A percentile compares a stretch with the other conserved stretches of the same genome.
Conservation (phyloP, 2,888 invertebrate genomes). For the Caenorhabditis wallacei region DNA sequence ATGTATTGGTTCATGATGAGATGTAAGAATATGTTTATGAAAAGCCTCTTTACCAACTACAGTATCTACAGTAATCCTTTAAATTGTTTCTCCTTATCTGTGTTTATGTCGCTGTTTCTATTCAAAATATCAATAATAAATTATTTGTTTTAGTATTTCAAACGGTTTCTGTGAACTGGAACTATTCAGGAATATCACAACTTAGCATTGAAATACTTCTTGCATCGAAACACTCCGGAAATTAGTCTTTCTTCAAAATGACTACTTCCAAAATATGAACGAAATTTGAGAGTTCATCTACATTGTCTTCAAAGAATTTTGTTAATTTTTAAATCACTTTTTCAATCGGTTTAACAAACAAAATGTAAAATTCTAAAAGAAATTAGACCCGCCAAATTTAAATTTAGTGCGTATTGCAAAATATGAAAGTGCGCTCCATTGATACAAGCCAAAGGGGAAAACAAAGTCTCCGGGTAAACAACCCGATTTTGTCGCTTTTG, state of each 20-base stretch:
- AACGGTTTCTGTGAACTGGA: too few relatives aligned
- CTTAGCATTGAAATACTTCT: too few relatives aligned
- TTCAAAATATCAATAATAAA: neutral
- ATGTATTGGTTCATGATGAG: conserved; percentile 55
- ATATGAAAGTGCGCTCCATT: conserved; percentile 21
- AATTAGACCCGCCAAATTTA: neutral
- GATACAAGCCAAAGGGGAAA: neutral
- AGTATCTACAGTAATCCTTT: neutral
- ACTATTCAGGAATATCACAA: too few relatives aligned
- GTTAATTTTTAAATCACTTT: too few relatives aligned
- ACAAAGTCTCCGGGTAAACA: conserved; percentile 6
- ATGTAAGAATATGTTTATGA: conserved; percentile 19
- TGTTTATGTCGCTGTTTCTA: neutral
- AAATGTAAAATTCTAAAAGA: too few relatives aligned
- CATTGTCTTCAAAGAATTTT: too few relatives aligned
- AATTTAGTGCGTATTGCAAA: neutral
- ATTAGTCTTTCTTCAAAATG: too few relatives aligned
- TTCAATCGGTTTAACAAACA: too few relatives aligned
- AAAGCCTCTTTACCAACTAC: neutral
- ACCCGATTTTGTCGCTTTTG: neutral
- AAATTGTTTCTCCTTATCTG: neutral
- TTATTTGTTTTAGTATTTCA: too few relatives aligned
- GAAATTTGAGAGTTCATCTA: too few relatives aligned
- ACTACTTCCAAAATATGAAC: too few relatives aligned
- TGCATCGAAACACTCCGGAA: too few relatives aligned